Conservation (phyloP, 2,888 invertebrate genomes). For the Andrena trimmerana region DNA sequence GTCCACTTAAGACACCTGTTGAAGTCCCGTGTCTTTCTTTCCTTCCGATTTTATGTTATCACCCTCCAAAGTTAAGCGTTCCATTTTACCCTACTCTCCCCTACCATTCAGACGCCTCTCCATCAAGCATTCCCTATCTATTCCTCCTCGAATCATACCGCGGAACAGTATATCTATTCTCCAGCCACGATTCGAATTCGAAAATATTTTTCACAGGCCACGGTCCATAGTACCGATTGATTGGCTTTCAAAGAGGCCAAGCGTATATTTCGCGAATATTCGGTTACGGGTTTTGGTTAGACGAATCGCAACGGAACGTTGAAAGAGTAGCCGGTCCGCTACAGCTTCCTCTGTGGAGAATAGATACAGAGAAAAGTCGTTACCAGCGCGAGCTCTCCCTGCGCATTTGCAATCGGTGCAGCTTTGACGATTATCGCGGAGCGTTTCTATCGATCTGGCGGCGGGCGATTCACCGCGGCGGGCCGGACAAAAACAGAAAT, state of each 20-base stretch:
- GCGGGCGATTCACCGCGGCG: neutral
- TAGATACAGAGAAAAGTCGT: neutral
- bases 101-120: neutral
- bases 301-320: neutral
- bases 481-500: neutral
- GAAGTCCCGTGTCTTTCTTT: too few species aligned
- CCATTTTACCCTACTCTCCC: too few species aligned
- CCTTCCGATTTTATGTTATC: too few species aligned
- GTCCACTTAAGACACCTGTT: too few species aligned
- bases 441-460: neutral
- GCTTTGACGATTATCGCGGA: conserved; percentile 2
- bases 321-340: neutral
- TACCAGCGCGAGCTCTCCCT: neutral
- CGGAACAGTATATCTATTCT: neutral
- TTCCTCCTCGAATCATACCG: neutral
- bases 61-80: too few species aligned
- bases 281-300: neutral
- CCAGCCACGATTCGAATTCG: neutral
- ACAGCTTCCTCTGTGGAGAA: neutral
- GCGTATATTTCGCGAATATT: neutral
- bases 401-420: neutral
- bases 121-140: neutral
- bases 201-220: neutral
- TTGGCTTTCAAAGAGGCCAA: neutral
- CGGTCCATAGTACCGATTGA: neutral